These are phyloP conservation scores for Ciconia nigra DNA, from an alignment of 2,797 vertebrate species.

Conservation along the genomic window DNA sequence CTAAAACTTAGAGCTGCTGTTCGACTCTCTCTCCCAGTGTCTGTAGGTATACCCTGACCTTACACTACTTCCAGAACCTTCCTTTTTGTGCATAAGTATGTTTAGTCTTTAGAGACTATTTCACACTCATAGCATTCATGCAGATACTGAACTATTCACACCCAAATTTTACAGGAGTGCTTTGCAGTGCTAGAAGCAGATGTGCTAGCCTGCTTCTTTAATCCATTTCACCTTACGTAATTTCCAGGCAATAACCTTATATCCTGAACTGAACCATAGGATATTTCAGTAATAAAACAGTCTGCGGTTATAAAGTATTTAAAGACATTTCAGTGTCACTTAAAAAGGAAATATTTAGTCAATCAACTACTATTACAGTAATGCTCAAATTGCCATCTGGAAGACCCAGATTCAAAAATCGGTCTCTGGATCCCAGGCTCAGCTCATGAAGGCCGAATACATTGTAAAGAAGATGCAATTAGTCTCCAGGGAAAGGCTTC, in stretches of 20 bases:
- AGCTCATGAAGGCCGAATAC: constrained; percentile 31
- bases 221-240: constrained; percentile 31
- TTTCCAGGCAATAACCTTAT: constrained; percentile 52
- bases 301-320: constrained; percentile 1
- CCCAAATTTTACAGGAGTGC: not conserved
- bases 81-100: not conserved
- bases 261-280: constrained; percentile 7
- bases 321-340: constrained; percentile 43
- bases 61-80: not conserved
- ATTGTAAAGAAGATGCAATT: constrained; percentile 63
- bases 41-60: not conserved
- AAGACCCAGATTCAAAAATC: constrained; percentile 55
- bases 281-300: constrained; percentile 10
- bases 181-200: constrained; percentile 27
- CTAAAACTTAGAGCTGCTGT: not conserved
- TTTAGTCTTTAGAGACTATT: not conserved
- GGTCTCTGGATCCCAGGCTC: constrained; percentile 29
- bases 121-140: not conserved
- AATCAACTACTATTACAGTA: constrained; percentile 21
- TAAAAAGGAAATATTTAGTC: constrained; percentile 57
- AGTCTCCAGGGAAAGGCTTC: constrained; percentile 58
- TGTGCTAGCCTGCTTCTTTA: constrained; percentile 9
- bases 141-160: not conserved
- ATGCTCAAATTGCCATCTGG: constrained; percentile 29
- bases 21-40: not conserved